Percentiles rank a stretch among this genome's conserved stretches.
Evolutionary conservation across 2,113 vertebrate species (phyloP).

Genomic region (Pterocles burchelli): DNA sequence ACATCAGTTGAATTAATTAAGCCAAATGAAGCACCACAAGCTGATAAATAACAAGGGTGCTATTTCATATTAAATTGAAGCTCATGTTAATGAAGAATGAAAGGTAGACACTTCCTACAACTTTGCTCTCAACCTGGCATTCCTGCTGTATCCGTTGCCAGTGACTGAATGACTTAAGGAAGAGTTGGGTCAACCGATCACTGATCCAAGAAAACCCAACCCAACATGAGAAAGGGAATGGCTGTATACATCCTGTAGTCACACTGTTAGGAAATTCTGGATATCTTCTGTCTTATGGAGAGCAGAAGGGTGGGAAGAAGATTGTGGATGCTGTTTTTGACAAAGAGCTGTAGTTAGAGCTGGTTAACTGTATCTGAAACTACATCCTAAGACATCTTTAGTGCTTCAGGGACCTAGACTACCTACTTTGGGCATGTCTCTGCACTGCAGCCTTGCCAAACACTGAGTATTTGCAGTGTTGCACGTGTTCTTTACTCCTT

Average conservation of each 20-base stretch:
- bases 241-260: background rate
- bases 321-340: background rate
- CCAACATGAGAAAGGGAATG: background rate
- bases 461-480: background rate
- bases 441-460: background rate
- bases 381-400: background rate
- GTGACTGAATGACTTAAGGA: fast-evolving
- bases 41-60: background rate
- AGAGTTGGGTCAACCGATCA: background rate
- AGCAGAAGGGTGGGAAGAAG: background rate
- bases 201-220: background rate
- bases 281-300: background rate
- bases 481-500: background rate
- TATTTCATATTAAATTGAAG: background rate
- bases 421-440: background rate
- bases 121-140: background rate
- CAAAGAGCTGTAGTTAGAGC: background rate
- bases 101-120: background rate
- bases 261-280: background rate
- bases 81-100: background rate
- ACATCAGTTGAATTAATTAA: background rate
- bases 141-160: background rate
- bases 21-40: background rate
- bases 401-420: background rate
- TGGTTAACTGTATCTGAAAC: background rate